Percentiles rank a stretch among this genome's conserved stretches.
Conservation (phyloP, 2,113 vertebrate genomes). For the Mola mola region DNA sequence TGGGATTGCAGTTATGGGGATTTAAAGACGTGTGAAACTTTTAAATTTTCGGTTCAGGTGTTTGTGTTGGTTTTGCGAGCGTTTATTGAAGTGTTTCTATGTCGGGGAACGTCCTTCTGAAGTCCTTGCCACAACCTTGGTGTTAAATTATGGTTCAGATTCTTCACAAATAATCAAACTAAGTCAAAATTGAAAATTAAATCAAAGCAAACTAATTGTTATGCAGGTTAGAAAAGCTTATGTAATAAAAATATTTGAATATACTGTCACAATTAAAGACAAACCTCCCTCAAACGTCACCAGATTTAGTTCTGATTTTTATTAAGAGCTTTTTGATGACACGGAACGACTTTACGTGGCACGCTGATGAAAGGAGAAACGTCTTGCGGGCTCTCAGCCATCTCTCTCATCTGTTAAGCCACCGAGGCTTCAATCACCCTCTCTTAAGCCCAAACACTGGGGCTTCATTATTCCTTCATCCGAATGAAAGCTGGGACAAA, state of each 20-base stretch:
- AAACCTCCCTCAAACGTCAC: no score
- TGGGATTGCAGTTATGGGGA: no score
- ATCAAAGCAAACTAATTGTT: no score
- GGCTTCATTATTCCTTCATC: constrained; percentile 67
- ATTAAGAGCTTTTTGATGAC: constrained; percentile 1
- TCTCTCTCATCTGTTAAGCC: constrained; percentile 54
- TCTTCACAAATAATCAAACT: no score
- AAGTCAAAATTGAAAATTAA: no score
- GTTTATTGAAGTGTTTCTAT: neutral
- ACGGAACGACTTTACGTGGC: constrained; percentile 15
- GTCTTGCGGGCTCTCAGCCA: constrained; percentile 37
- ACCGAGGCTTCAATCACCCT: constrained; percentile 50
- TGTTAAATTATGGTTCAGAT: neutral
- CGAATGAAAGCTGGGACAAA: constrained; percentile 61
- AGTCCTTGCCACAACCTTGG: neutral
- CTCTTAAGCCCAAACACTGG: constrained; percentile 52
- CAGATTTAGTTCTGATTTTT: no score
- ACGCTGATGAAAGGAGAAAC: constrained; percentile 22
- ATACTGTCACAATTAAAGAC: no score
- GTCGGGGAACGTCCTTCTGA: neutral
- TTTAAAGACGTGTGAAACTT: no score
- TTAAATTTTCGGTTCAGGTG: no score
- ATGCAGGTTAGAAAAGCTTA: no score
- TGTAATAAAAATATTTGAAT: no score
- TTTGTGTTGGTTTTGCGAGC: no score